Percentiles rank a stretch among this genome's conserved stretches.
These are phyloP conservation scores for Enhydra lutris DNA, from an alignment of 2,113 vertebrate genomes.

Conservation along the genomic window DNA sequence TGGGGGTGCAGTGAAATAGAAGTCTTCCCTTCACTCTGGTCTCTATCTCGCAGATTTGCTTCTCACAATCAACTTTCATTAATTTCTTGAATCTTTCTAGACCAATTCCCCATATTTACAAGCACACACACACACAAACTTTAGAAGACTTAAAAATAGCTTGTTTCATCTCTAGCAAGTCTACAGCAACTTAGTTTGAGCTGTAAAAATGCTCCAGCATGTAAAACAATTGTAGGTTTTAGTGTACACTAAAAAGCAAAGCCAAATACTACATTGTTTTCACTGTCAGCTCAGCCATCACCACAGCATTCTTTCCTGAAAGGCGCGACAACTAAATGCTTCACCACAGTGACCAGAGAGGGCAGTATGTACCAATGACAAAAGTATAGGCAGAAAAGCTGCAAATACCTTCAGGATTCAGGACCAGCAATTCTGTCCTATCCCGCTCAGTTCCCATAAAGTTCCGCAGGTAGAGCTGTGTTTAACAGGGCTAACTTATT, in stretches of 20 bases:
- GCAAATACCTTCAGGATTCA: not conserved
- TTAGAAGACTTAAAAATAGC: not conserved
- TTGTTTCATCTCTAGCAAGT: not conserved
- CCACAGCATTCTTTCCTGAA: not conserved
- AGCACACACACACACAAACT: not conserved
- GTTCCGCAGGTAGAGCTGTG: slow-evolving; percentile 2
- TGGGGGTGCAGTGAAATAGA: not conserved
- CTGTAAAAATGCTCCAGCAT: not conserved
- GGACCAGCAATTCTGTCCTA: not conserved
- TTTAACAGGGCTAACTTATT: not conserved
- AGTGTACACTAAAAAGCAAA: not conserved
- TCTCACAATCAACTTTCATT: slow-evolving; percentile 12
- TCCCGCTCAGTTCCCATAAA: not conserved
- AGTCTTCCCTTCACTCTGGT: not conserved
- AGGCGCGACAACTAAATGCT: not conserved
- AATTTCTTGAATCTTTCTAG: not conserved
- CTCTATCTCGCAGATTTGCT: not conserved
- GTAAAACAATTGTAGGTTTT: not conserved
- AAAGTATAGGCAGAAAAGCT: not conserved
- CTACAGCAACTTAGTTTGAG: not conserved
- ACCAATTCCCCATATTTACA: not conserved
- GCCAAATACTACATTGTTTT: not conserved
- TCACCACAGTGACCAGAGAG: slow-evolving; percentile 38
- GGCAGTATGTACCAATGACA: slow-evolving; percentile 53
- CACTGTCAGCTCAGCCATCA: not conserved